phyloP scores from a whole-genome alignment of 2,888 invertebrate genomes.

The Itoplectis maculator region DNA sequence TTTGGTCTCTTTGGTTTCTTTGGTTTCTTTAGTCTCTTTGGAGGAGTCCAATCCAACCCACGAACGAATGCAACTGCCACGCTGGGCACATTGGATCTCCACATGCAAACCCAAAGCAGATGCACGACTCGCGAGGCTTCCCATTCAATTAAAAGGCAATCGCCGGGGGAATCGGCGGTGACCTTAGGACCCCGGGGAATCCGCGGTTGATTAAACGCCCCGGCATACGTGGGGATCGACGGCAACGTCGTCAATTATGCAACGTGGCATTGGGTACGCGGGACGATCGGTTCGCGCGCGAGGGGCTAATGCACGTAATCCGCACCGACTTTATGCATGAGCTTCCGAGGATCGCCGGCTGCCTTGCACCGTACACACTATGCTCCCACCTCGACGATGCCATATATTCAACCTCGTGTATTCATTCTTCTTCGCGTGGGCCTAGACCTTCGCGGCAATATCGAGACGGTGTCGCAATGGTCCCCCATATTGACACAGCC shows the following conservation, averaged over 20 bases:
- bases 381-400: constrained; percentile 28
- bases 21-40: background rate
- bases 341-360: constrained; percentile 54
- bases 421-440: constrained; percentile 59
- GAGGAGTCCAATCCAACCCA: background rate
- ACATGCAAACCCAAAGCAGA: background rate
- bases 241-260: constrained; percentile 62
- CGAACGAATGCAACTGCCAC: background rate
- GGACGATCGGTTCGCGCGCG: constrained; percentile 54
- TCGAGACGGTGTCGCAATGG: constrained; percentile 61
- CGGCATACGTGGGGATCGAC: constrained; percentile 49
- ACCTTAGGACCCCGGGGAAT: constrained; percentile 42
- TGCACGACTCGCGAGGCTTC: constrained; percentile 5
- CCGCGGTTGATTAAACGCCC: constrained; percentile 55
- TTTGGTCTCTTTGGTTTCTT: background rate
- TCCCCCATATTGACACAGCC: constrained; percentile 32
- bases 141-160: constrained; percentile 34
- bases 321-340: constrained; percentile 58
- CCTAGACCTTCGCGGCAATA: constrained; percentile 64
- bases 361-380: background rate
- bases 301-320: constrained; percentile 61
- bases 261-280: constrained; percentile 61
- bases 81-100: background rate
- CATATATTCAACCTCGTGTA: constrained; percentile 28
- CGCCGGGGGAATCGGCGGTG: constrained; percentile 10